Evolutionary conservation across 1,140 invertebrate genomes (phyloP).

Genomic region (Schlechtendalia chinensis): DNA sequence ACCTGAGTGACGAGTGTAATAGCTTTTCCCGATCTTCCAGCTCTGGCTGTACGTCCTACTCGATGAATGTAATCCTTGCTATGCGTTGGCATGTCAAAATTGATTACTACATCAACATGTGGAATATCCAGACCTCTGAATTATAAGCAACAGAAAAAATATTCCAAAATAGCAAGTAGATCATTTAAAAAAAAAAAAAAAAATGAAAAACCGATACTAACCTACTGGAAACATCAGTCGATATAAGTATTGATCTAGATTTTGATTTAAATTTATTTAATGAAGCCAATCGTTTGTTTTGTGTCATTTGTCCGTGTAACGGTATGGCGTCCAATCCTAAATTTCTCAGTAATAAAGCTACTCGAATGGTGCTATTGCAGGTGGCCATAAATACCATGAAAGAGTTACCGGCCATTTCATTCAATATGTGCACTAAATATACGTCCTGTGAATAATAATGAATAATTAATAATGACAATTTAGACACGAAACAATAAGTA

Average conservation of each 20-base stretch:
- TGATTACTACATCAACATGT: slow-evolving; percentile 95
- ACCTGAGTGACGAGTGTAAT: slow-evolving; percentile 82
- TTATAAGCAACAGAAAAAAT: slow-evolving; percentile 53
- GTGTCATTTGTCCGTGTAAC: slow-evolving; percentile 95
- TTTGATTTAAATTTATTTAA: slow-evolving; percentile 92
- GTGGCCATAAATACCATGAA: slow-evolving; percentile 97
- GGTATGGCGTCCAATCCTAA: slow-evolving; percentile 89
- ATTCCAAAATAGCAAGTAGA: background rate
- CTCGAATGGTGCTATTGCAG: slow-evolving; percentile 86
- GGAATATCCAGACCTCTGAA: slow-evolving; percentile 95
- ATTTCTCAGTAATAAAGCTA: slow-evolving; percentile 82
- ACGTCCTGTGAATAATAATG: slow-evolving; percentile 72
- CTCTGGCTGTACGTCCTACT: slow-evolving; percentile 93
- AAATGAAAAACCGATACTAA: slow-evolving; percentile 56
- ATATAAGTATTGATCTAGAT: slow-evolving; percentile 83
- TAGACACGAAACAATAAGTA: background rate
- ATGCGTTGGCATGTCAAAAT: slow-evolving; percentile 95
- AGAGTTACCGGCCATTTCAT: slow-evolving; percentile 93
- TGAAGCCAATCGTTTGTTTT: slow-evolving; percentile 87
- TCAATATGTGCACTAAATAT: slow-evolving; percentile 93
- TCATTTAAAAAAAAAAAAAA: slow-evolving; percentile 24
- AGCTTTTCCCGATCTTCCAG: slow-evolving; percentile 81
- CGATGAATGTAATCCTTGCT: slow-evolving; percentile 96
- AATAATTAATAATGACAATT: background rate
- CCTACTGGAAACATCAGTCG: slow-evolving; percentile 97